These are phyloP conservation scores for Rallus crepitans DNA, from an alignment of 2,797 vertebrate species.

Conservation along the genomic window DNA sequence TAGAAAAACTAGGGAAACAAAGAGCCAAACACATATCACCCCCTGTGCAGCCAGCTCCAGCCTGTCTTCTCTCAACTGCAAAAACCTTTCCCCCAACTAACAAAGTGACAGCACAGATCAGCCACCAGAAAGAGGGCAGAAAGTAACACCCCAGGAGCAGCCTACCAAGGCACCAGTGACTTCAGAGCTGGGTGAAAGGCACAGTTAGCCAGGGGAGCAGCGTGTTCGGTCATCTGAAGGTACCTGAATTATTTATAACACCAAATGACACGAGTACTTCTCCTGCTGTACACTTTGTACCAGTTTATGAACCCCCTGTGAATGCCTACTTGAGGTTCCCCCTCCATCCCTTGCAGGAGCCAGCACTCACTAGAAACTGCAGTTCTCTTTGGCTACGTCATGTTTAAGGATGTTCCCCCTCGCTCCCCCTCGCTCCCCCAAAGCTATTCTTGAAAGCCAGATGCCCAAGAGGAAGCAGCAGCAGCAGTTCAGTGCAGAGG, in stretches of 20 bases:
- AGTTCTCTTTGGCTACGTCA: fast-evolving
- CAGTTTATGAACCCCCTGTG: not conserved
- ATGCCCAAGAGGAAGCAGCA: not conserved
- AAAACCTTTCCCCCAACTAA: not conserved
- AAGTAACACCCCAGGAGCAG: not conserved
- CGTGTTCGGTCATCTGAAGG: not conserved
- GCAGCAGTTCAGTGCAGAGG: not conserved
- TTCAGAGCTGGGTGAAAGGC: not conserved
- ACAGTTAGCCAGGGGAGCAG: not conserved
- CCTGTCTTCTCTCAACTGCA: not conserved
- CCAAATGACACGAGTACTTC: fast-evolving
- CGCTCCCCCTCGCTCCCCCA: not conserved
- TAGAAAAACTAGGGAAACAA: not conserved
- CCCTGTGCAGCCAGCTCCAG: not conserved
- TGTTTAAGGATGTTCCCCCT: not conserved
- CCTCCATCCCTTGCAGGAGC: not conserved
- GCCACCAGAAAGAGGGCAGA: not conserved
- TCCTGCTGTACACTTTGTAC: not conserved
- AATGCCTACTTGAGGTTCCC: not conserved
- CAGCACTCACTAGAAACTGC: not conserved
- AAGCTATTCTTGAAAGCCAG: not conserved
- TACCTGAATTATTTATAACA: not conserved
- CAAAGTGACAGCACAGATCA: not conserved
- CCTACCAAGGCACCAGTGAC: not conserved
- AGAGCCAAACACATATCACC: not conserved